Evolutionary conservation across 2,888 invertebrate species (phyloP), one percentile per base, ranked within the genome.

Genomic region (Bellardia pandia): DNA sequence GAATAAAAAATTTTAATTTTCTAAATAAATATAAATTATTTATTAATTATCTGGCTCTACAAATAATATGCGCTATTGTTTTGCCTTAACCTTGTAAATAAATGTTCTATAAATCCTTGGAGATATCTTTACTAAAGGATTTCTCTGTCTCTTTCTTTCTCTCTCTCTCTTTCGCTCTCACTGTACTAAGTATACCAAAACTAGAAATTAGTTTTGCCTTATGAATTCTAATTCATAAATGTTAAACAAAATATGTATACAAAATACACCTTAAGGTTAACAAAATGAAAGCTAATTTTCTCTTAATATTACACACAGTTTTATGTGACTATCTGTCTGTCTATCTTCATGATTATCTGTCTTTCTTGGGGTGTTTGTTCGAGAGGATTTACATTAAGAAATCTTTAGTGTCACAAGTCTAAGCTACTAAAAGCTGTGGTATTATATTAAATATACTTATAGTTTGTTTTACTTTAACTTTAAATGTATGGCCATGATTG

Each of bases 131-230:
- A n/a, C n/a, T n/a, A 14, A 53, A 53, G 3, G 16, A 56, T 56
- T 6, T 16, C 8, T 16, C 23, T 16, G n/a, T n/a, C n/a, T n/a
- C n/a, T 53, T 53, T 23, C 5, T 16, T 7, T 56, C 6, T 51
- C 45, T 13, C 45, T 13, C 13, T 11, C 13, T 45, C 45, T 11
- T 13, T 11, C 45, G 3, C 45, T 45, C 45, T 45, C 9, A 30
- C 58, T 16, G 5, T 16, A 6, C 51, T 5, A 53, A 14, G 23
- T n/a, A 58, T 56, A 42, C 58, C 16, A 75, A 48, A 72, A 74
- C 74, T 58, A 74, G 16, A 85, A 85, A 85, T 80, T 75, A 71
- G 16, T 78, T 78, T 66, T 68, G 72, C 14, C 30, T 62, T 30
- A 74, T 62, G 48, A 40, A 30, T 68, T 68, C 16, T 58, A 68